Conservation (phyloP, 92 coral and sea anemone genomes). For the Palythoa grandis region DNA sequence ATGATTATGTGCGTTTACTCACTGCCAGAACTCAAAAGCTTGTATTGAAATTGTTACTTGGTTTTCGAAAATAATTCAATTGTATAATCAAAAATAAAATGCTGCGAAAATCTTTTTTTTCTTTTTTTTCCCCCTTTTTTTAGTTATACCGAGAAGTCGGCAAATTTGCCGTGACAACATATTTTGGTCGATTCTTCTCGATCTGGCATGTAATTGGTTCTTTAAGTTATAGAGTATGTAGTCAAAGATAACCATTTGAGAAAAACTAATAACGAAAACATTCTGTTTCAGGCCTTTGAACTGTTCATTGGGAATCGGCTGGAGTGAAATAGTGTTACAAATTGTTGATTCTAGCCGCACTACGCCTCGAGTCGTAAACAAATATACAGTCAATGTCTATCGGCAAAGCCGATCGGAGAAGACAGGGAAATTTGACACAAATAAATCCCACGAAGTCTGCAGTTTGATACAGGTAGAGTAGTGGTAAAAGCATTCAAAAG, state of each 20-base stretch:
- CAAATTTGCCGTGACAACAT: neutral
- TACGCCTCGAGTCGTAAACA: slow-evolving; percentile 25
- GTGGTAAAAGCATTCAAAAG: neutral
- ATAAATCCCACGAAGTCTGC: slow-evolving; percentile 62
- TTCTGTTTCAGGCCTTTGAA: slow-evolving; percentile 58
- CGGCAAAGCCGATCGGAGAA: slow-evolving; percentile 62
- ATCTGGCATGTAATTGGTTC: neutral
- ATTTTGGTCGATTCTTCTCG: neutral
- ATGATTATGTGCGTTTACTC: neutral
- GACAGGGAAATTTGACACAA: slow-evolving; percentile 43
- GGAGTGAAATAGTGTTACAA: slow-evolving; percentile 74
- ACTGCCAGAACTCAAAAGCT: neutral
- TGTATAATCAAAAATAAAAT: neutral
- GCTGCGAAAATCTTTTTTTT: neutral
- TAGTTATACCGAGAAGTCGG: neutral
- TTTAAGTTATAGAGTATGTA: neutral
- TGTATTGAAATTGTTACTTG: neutral
- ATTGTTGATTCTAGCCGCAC: slow-evolving; percentile 54
- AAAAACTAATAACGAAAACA: neutral
- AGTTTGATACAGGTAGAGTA: slow-evolving; percentile 67
- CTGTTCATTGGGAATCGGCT: slow-evolving; percentile 83
- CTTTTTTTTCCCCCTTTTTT: no score
- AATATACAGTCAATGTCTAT: slow-evolving; percentile 67
- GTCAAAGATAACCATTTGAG: neutral
- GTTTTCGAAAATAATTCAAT: neutral